Evolutionary conservation across 2,888 invertebrate species (phyloP).

Genomic region (Seira sanloemensis): DNA sequence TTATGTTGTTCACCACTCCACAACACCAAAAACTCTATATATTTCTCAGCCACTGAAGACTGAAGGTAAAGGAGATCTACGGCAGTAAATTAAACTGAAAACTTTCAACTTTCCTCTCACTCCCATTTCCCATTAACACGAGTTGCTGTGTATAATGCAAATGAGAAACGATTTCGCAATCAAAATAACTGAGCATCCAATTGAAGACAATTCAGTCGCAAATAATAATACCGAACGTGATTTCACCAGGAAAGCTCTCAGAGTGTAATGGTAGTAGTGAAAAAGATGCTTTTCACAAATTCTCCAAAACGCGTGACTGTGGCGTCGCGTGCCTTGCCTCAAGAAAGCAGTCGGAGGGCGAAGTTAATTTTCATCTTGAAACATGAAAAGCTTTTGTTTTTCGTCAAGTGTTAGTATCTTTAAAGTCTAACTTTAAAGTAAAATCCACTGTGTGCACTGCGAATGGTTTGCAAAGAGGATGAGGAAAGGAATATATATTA

Average conservation of each 20-base stretch:
- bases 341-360: neutral
- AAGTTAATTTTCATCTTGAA: slow-evolving; percentile 4
- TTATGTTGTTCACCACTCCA: too few relatives aligned
- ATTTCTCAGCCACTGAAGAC: too few relatives aligned
- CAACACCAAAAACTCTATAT: too few relatives aligned
- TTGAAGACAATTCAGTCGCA: neutral
- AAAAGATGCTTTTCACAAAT: neutral
- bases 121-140: too few relatives aligned
- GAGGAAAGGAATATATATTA: neutral
- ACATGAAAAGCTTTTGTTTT: neutral
- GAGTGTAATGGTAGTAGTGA: too few relatives aligned
- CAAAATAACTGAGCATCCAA: neutral
- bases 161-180: neutral
- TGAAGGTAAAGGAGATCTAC: too few relatives aligned
- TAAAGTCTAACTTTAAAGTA: too few relatives aligned
- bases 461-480: too few relatives aligned
- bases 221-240: neutral
- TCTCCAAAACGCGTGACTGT: neutral
- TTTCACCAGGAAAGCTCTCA: too few relatives aligned
- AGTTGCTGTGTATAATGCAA: too few relatives aligned
- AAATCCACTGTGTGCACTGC: too few relatives aligned
- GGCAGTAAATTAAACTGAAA: neutral
- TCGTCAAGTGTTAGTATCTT: neutral
- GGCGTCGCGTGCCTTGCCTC: neutral
- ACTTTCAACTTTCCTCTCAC: too few relatives aligned